These are phyloP conservation scores for Drosophila nigrodunni DNA, from an alignment of 1,140 invertebrate species.

Conservation along the genomic window DNA sequence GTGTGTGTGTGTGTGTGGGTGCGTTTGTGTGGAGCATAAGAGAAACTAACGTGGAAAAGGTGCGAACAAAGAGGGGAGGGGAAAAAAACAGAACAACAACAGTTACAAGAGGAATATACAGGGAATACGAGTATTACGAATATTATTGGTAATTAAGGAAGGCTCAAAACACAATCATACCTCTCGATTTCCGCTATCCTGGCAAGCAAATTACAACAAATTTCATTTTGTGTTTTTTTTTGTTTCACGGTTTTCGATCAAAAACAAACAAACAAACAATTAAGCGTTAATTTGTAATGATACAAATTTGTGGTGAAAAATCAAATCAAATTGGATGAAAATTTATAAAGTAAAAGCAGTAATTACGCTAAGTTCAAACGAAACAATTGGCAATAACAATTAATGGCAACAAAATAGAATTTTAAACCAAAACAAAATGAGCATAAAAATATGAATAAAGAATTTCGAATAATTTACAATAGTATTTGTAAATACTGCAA, in stretches of 20 bases:
- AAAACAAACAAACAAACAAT: conserved; percentile 63
- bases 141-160: conserved; percentile 56
- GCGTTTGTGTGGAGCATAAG: no score
- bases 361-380: conserved; percentile 22
- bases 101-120: conserved; percentile 12
- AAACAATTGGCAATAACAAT: conserved; percentile 9
- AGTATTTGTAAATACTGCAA: conserved; percentile 6
- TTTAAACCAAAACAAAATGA: no score
- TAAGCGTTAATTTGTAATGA: conserved; percentile 71
- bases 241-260: conserved; percentile 70
- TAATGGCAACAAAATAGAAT: no score
- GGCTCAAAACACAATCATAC: conserved; percentile 79
- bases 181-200: conserved; percentile 85
- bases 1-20: not conserved
- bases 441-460: conserved; percentile 3
- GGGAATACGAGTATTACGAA: conserved; percentile 3
- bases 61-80: not conserved
- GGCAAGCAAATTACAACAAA: conserved; percentile 84
- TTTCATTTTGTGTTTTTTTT: conserved; percentile 75
- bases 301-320: conserved; percentile 24
- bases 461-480: conserved; percentile 8
- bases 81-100: conserved; percentile 24
- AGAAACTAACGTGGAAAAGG: not conserved
- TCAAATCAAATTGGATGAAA: conserved; percentile 19
- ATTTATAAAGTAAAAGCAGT: conserved; percentile 42